Evolutionary conservation across 2,888 invertebrate species (phyloP).

Genomic region (Aleiodes testaceus): DNA sequence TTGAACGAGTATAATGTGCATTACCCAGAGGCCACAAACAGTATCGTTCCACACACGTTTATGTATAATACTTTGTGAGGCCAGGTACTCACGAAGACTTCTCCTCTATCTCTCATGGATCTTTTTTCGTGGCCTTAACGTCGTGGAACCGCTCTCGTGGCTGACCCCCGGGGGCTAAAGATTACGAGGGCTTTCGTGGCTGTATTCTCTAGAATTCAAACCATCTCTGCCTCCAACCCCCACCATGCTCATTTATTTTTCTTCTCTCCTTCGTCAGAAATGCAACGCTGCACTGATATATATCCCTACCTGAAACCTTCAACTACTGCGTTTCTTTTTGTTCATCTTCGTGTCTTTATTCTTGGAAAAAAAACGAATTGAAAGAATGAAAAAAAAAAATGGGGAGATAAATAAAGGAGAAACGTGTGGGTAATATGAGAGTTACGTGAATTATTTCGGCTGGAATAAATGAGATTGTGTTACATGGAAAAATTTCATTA

Average conservation of each 20-base stretch:
- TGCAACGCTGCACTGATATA: slow-evolving; percentile 32
- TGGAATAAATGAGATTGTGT: slow-evolving; percentile 25
- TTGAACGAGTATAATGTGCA: slow-evolving; percentile 57
- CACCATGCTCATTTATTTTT: slow-evolving; percentile 37
- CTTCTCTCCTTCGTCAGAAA: slow-evolving; percentile 24
- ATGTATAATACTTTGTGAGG: too few relatives aligned
- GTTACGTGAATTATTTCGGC: slow-evolving; percentile 5
- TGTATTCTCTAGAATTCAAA: slow-evolving; percentile 60
- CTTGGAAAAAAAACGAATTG: background rate
- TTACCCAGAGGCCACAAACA: slow-evolving; percentile 37
- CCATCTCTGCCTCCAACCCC: slow-evolving; percentile 33
- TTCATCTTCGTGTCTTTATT: slow-evolving; percentile 16
- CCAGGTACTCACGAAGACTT: too few relatives aligned
- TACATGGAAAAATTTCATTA: slow-evolving; percentile 14
- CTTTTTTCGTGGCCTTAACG: slow-evolving; percentile 39
- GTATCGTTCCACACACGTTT: slow-evolving; percentile 22
- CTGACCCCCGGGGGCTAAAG: slow-evolving; percentile 68
- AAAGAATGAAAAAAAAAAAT: background rate
- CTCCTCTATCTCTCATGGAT: slow-evolving; percentile 49
- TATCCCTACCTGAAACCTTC: slow-evolving; percentile 28
- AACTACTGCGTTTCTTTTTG: slow-evolving; percentile 23
- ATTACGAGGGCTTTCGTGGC: slow-evolving; percentile 65
- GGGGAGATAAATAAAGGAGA: background rate
- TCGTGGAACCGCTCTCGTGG: slow-evolving; percentile 46
- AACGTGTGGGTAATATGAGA: slow-evolving; percentile 23